phyloP scores from a whole-genome alignment of 2,888 invertebrate genomes.

The Erynnis tages region DNA sequence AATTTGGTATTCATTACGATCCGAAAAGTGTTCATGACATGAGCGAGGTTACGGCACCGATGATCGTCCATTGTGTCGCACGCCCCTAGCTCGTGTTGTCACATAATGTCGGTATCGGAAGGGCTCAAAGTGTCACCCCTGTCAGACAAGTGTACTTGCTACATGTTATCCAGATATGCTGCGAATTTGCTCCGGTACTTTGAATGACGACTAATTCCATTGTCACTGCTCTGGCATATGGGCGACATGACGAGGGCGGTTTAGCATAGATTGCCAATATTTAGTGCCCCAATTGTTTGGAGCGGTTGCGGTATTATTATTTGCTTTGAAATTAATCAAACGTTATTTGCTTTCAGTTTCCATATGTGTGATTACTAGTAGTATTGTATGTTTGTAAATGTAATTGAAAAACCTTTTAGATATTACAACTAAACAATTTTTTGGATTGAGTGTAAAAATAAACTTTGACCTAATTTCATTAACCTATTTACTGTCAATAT shows the following conservation, averaged over 20 bases:
- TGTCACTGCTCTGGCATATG: slow-evolving; percentile 74
- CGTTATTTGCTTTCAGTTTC: not conserved
- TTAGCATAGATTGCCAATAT: slow-evolving; percentile 44
- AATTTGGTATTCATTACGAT: slow-evolving; percentile 38
- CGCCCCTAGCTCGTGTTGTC: slow-evolving; percentile 66
- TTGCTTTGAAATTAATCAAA: not conserved
- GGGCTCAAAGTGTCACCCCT: slow-evolving; percentile 76
- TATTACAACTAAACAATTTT: too few species aligned
- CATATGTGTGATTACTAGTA: not conserved
- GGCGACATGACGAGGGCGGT: slow-evolving; percentile 64
- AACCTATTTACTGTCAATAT: too few species aligned
- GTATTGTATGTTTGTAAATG: too few species aligned
- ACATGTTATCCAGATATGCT: slow-evolving; percentile 73
- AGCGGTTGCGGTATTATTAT: slow-evolving; percentile 17
- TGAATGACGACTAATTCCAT: slow-evolving; percentile 80
- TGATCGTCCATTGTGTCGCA: slow-evolving; percentile 67
- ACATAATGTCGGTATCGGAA: slow-evolving; percentile 76
- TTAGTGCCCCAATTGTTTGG: slow-evolving; percentile 38
- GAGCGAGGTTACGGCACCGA: slow-evolving; percentile 62
- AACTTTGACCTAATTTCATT: too few species aligned
- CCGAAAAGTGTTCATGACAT: slow-evolving; percentile 36
- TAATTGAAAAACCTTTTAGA: too few species aligned
- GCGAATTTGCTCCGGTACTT: slow-evolving; percentile 66
- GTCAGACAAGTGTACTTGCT: slow-evolving; percentile 73
- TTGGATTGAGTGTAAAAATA: too few species aligned